Conservation (phyloP, 1,140 invertebrate genomes). For the Caligus rogercresseyi region DNA sequence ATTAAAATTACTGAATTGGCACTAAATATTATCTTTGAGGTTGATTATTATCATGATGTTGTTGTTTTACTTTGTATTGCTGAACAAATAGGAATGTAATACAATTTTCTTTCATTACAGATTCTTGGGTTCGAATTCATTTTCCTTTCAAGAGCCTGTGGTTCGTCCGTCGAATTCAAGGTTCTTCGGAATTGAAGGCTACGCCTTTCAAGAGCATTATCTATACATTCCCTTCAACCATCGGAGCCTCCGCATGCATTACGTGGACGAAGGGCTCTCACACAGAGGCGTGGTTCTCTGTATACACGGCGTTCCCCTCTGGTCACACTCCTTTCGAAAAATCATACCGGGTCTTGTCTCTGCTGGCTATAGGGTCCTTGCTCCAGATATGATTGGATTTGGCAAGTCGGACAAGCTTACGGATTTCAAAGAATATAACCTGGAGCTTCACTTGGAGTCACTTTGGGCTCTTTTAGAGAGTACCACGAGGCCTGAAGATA, state of each 20-base stretch:
- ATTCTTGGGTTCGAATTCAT: too few relatives aligned
- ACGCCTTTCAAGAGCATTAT: background rate
- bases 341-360: conserved; percentile 21
- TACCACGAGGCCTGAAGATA: background rate
- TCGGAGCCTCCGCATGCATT: conserved; percentile 7
- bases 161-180: too few relatives aligned
- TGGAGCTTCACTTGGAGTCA: conserved; percentile 20
- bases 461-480: conserved; percentile 16
- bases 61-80: too few relatives aligned
- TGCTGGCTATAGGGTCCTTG: conserved; percentile 22
- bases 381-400: conserved; percentile 23
- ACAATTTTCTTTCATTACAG: too few relatives aligned
- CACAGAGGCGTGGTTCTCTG: conserved; percentile 20
- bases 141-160: too few relatives aligned
- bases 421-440: conserved; percentile 20
- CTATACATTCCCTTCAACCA: background rate
- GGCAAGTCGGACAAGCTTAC: conserved; percentile 24
- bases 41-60: too few relatives aligned
- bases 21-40: too few relatives aligned
- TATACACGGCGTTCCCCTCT: conserved; percentile 23
- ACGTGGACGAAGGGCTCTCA: conserved; percentile 18
- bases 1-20: too few relatives aligned
- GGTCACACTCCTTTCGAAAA: conserved; percentile 23
- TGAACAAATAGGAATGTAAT: too few relatives aligned
- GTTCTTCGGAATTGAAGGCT: background rate